A percentile compares a stretch with the other conserved stretches of the same genome.
Evolutionary conservation across 2,888 invertebrate species (phyloP).

Genomic region (Chloroclysta siterata): DNA sequence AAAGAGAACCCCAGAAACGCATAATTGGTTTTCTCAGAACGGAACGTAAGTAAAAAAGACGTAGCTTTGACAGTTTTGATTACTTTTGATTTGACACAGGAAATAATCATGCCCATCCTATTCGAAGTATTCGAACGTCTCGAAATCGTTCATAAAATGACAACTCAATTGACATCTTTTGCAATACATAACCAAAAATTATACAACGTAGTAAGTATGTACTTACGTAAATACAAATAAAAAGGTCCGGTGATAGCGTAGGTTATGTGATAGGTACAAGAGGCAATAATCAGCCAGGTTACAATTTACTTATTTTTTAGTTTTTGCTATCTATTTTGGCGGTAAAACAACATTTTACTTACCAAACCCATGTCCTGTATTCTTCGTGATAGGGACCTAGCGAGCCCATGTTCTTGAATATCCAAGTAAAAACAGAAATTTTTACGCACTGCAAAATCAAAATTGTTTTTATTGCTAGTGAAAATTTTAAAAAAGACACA

Average conservation of each 20-base stretch:
- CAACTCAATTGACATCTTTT: conserved; percentile 45
- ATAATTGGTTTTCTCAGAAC: conserved; percentile 39
- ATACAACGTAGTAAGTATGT: conserved; percentile 17
- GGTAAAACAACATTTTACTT: conserved; percentile 71
- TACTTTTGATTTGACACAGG: too few relatives aligned
- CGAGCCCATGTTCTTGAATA: conserved; percentile 88
- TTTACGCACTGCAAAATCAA: conserved; percentile 78
- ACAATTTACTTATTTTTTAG: background rate
- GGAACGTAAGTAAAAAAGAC: conserved; percentile 54
- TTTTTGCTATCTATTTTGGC: conserved; percentile 55
- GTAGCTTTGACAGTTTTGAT: conserved; percentile 33
- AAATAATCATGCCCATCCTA: too few relatives aligned
- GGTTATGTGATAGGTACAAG: background rate
- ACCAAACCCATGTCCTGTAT: conserved; percentile 90
- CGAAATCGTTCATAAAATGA: too few relatives aligned
- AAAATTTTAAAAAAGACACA: conserved; percentile 43
- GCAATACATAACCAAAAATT: conserved; percentile 59
- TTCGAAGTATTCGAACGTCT: too few relatives aligned
- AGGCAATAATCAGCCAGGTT: conserved; percentile 1
- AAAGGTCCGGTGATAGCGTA: background rate
- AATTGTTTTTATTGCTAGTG: conserved; percentile 22
- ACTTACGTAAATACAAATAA: conserved; percentile 2
- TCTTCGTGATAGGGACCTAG: conserved; percentile 87
- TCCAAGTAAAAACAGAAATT: conserved; percentile 91
- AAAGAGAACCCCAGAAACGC: too few relatives aligned